Conservation (phyloP, 2,113 vertebrate species). For the Tinamus guttatus region DNA sequence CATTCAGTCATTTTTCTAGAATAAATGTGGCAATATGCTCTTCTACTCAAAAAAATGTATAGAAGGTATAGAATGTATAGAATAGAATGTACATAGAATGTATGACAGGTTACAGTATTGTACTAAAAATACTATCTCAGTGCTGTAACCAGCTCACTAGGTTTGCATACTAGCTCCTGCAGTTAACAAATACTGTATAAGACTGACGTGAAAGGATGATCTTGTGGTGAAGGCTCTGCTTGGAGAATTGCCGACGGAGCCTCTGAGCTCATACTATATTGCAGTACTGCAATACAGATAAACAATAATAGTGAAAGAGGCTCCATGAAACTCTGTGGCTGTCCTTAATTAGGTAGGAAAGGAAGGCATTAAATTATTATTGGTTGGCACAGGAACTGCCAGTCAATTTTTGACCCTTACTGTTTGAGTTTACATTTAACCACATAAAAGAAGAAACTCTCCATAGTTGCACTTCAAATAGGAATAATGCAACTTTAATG, state of each 20-base stretch:
- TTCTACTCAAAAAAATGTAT: neutral
- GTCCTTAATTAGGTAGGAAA: neutral
- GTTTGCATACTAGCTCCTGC: neutral
- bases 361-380: neutral
- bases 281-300: slow-evolving; percentile 15
- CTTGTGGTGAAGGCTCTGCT: neutral
- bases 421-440: neutral
- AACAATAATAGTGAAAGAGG: neutral
- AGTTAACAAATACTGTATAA: neutral
- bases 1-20: neutral
- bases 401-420: neutral
- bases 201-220: neutral
- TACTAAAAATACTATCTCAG: neutral
- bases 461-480: slow-evolving; percentile 34
- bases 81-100: too few species aligned
- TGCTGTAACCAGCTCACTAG: neutral
- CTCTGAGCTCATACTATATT: neutral
- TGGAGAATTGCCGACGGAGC: slow-evolving; percentile 28
- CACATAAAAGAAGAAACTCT: neutral
- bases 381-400: neutral
- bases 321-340: neutral
- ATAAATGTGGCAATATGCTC: neutral
- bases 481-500: slow-evolving; percentile 55
- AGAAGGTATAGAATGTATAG: neutral
- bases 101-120: neutral